Evolutionary conservation across 30 jellyfish, hydroid and myxozoan genomes (phyloP).

Genomic region (Aurelia sp.): DNA sequence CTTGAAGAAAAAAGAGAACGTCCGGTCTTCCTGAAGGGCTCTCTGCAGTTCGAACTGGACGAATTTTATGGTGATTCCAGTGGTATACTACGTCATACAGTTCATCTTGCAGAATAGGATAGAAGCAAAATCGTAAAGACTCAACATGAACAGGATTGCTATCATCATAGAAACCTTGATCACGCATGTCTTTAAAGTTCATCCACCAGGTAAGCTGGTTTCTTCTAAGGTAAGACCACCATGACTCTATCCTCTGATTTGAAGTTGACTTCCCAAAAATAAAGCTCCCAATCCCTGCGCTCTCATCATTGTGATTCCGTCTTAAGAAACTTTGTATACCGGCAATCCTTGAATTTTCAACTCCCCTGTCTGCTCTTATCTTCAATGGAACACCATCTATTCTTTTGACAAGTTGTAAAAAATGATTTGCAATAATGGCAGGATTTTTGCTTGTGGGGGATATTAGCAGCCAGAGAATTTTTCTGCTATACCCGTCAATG

Average conservation of each 20-base stretch:
- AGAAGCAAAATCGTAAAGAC: slow-evolving; percentile 39
- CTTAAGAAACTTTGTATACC: slow-evolving; percentile 12
- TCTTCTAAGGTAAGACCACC: slow-evolving; percentile 59
- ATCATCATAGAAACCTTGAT: slow-evolving; percentile 13
- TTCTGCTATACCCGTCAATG: slow-evolving; percentile 55
- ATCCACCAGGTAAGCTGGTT: slow-evolving; percentile 13
- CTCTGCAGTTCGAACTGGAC: too few relatives aligned
- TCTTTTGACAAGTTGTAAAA: slow-evolving; percentile 4
- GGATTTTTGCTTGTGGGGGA: slow-evolving; percentile 36
- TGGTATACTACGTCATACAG: slow-evolving; percentile 17
- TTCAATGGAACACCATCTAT: slow-evolving; percentile 9
- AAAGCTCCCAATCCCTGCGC: not conserved
- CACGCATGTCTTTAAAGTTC: slow-evolving; percentile 41
- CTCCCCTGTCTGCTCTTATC: slow-evolving; percentile 43
- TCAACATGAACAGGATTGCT: slow-evolving; percentile 23
- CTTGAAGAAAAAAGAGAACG: too few relatives aligned
- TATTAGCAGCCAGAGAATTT: slow-evolving; percentile 44
- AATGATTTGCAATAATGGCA: not conserved
- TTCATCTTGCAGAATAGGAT: slow-evolving; percentile 33
- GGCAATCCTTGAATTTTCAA: slow-evolving; percentile 46
- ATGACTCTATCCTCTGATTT: slow-evolving; percentile 54
- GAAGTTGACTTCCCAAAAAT: slow-evolving; percentile 36
- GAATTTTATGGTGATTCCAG: too few relatives aligned
- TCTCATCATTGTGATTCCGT: not conserved
- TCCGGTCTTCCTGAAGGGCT: too few relatives aligned